Percentiles rank a stretch among this genome's conserved stretches.
Evolutionary conservation across 1,140 invertebrate genomes (phyloP).

Genomic region (Musca vetustissima): DNA sequence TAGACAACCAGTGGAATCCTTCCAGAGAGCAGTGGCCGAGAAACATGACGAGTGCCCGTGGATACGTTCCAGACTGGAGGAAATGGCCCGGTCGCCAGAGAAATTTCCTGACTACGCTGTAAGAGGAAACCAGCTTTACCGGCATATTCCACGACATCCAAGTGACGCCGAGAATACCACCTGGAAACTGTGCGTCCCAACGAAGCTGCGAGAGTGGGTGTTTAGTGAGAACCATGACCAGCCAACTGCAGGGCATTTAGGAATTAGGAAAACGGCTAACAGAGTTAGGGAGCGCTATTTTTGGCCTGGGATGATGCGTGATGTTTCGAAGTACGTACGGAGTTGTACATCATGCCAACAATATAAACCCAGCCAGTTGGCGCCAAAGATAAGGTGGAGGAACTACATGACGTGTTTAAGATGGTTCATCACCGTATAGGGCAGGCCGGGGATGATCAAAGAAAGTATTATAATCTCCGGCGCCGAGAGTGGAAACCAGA

Average conservation of each 20-base stretch:
- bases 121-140: background rate
- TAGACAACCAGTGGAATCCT: slow-evolving; percentile 24
- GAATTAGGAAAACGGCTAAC: background rate
- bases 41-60: background rate
- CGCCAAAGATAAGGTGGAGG: too few species aligned
- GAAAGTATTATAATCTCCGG: background rate
- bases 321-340: background rate
- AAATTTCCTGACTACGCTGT: background rate
- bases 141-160: background rate
- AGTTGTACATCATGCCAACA: background rate
- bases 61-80: background rate
- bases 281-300: background rate
- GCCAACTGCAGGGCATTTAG: background rate
- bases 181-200: background rate
- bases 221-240: background rate
- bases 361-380: background rate
- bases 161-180: background rate
- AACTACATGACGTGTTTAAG: too few species aligned
- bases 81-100: too few species aligned
- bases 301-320: background rate
- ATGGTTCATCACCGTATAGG: too few species aligned
- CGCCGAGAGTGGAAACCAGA: background rate
- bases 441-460: background rate
- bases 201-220: background rate
- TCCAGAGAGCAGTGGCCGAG: background rate